Evolutionary conservation across 2,888 invertebrate genomes (phyloP).

Genomic region (Odontocerum albicorne): DNA sequence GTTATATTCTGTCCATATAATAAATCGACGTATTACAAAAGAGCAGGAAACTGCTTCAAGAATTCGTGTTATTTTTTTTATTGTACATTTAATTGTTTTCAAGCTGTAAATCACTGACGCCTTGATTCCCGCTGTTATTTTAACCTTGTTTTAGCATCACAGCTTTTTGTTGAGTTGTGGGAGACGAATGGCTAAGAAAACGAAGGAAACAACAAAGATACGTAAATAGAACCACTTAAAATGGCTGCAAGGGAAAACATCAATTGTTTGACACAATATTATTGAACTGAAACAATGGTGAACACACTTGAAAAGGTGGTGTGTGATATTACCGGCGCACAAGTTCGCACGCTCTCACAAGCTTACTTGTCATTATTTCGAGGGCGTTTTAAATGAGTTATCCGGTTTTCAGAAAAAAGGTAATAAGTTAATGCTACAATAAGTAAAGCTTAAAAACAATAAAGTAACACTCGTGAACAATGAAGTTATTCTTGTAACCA

Average conservation of each 20-base stretch:
- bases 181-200: constrained; percentile 24
- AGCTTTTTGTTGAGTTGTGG: constrained; percentile 25
- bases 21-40: no score
- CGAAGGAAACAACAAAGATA: constrained; percentile 19
- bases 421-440: no score
- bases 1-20: no score
- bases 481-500: no score
- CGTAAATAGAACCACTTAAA: constrained; percentile 23
- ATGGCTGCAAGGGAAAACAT: constrained; percentile 25
- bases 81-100: no score
- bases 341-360: constrained; percentile 30
- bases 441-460: no score
- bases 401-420: no score
- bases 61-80: no score
- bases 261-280: constrained; percentile 20
- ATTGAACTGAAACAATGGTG: constrained; percentile 26
- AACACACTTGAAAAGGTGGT: constrained; percentile 12
- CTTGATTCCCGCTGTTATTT: constrained; percentile 20
- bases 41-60: no score
- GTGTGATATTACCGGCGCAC: constrained; percentile 14
- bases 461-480: no score
- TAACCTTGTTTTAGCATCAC: constrained; percentile 24
- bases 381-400: no score
- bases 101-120: constrained; percentile 23
- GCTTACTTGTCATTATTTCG: constrained; percentile 14